Evolutionary conservation across 2,797 vertebrate species (phyloP).

Genomic region (Squalus acanthias): DNA sequence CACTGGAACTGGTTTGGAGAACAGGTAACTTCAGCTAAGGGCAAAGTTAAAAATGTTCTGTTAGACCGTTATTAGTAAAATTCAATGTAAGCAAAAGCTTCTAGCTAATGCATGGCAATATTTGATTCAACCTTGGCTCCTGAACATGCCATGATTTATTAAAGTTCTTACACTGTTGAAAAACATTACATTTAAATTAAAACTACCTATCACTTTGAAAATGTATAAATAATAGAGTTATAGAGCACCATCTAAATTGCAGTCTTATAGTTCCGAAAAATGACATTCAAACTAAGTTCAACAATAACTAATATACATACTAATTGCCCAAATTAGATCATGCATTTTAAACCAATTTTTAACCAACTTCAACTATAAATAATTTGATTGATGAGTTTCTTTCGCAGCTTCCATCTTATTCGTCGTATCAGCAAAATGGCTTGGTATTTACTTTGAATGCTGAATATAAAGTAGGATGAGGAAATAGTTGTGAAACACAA

Average conservation of each 20-base stretch:
- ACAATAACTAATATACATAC: background rate
- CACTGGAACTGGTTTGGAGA: conserved; percentile 73
- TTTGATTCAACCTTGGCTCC: background rate
- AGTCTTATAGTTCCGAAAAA: background rate
- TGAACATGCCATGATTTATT: background rate
- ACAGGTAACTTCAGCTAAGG: conserved; percentile 70
- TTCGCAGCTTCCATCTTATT: background rate
- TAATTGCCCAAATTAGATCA: background rate
- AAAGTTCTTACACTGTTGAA: conserved; percentile 11
- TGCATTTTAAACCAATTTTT: background rate
- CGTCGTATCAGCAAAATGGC: background rate
- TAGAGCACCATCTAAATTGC: background rate
- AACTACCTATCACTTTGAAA: background rate
- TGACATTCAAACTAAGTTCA: background rate
- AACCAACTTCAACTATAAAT: background rate
- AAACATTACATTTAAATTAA: background rate
- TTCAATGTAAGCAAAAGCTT: background rate
- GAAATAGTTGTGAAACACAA: background rate
- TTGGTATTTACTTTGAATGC: background rate
- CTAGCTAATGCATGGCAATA: background rate
- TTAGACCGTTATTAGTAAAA: background rate
- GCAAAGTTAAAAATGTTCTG: background rate
- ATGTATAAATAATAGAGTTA: background rate
- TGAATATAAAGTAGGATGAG: background rate
- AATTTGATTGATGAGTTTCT: background rate